Base-by-base conservation (phyloP, 2,888 invertebrate species). In the Callyntrura sp. region DNA sequence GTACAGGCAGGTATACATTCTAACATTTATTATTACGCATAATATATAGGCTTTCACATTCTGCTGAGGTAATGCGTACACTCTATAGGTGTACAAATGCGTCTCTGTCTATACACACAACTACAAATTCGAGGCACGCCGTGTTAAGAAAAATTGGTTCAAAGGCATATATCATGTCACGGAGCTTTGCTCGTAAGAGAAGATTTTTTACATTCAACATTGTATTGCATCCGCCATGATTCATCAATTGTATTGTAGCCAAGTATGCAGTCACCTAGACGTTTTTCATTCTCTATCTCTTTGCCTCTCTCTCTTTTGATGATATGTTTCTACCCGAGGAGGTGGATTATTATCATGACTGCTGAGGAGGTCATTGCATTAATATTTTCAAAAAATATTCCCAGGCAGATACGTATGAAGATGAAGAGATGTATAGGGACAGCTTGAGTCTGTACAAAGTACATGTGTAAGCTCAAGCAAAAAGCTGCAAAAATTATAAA, bases 111-210 rank as follows among this genome's bases (percentile, higher is more conserved):
- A 35, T 35, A 35, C 35, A 35, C 35, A 35, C 35, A 35, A 35
- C 35, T 35, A 35, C 35, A 6, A 35, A 35, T 35, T 35, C 35
- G 6, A 35, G 6, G 3, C 35, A 35, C 35, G 6, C 3, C 35
- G 35, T 76, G 55, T 55, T 28, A 57, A 57, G 14, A 57, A 79
- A 35, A 85, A 85, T 85, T 73, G 60, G 85, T 85, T 85, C 85
- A 85, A 79, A 85, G 85, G 85, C 60, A 85, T 76, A 76, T 60
- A 76, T 84, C 83, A 84, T 73, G 60, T 76, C 85, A 73, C 60
- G 85, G 73, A 48, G 51, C 23, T 35, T 35, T 76, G 25, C n/a
- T 23, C n/a, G 25, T 14, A 84, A n/a, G 68, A 68, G 68, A 65
- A 48, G 9, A 62, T 62, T 62, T 55, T 82, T 17, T 48, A 78